Evolutionary conservation across 2,888 invertebrate species (phyloP), one percentile per base, ranked within the genome.

Genomic region (Nemurella pictetii): DNA sequence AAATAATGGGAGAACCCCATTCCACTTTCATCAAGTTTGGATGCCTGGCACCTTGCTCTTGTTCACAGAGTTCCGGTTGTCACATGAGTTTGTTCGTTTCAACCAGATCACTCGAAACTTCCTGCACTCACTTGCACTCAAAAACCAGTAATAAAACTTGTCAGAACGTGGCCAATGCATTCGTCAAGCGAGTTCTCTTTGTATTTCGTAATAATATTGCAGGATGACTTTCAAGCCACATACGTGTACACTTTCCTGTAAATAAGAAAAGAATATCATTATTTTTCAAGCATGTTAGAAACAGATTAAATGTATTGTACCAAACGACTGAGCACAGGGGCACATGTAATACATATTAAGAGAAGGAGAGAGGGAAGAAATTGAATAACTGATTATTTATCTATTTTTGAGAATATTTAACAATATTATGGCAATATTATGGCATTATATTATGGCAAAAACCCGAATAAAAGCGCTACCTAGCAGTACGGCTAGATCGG

Each of bases 211-310:
- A 27, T 78, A 78, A 78, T 78, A 29, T 78, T 78, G 78, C 78
- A 78, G 30, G 78, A 30, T 84, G 80, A 73, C 80, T 83, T 90
- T 93, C 92, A 98, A 93, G 98, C 98, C 92, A 98, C 97, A 92
- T 98, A 98, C 88, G 97, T 96, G 93, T 98, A 98, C 89, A 97
- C 95, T 94, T 98, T 98, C 92, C 93, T 93, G 91, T 77, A 92
- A 91, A 87, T 87, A 85, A 87, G 87, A 86, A 85, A 87, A 87
- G 84, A 82, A 81, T 9, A 80, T 32, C 4, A 84, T 29, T 82
- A 80, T 80, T 26, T 82, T 55, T 35, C 36, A 36, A 36, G 7
- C 25, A 74, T 78, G 78, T 30, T 26, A 32, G 32, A 75, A 77
- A 55, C n/a, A n/a, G n/a, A n/a, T n/a, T n/a, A n/a, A n/a, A n/a